These are phyloP conservation scores for Aurelia coerulea DNA, from an alignment of 30 jellyfish, hydroid and myxozoan species.

Conservation along the genomic window DNA sequence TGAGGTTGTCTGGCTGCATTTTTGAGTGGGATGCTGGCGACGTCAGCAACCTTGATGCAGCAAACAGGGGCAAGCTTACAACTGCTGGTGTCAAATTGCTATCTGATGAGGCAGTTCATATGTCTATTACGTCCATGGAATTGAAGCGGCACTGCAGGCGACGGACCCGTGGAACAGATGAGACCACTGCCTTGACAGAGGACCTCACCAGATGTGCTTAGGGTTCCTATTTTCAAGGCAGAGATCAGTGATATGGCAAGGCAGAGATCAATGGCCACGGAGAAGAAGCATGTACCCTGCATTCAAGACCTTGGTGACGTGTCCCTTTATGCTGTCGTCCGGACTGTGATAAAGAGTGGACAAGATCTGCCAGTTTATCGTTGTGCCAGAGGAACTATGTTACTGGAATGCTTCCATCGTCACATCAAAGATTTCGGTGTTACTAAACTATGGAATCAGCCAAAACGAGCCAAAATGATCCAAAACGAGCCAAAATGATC, in stretches of 20 bases:
- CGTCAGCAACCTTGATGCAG: conserved; percentile 19
- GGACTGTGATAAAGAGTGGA: conserved; percentile 31
- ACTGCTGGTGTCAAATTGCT: conserved; percentile 34
- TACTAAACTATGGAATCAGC: too few relatives aligned
- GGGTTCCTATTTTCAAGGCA: conserved; percentile 62
- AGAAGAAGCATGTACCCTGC: conserved; percentile 61
- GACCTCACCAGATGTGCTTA: conserved; percentile 60
- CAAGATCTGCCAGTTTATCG: conserved; percentile 51
- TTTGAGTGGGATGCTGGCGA: conserved; percentile 63
- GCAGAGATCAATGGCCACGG: too few relatives aligned
- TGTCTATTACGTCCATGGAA: conserved; percentile 27
- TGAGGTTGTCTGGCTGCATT: conserved; percentile 22
- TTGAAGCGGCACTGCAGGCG: conserved; percentile 52
- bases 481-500: too few relatives aligned
- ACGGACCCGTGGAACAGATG: conserved; percentile 30
- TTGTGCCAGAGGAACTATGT: conserved; percentile 67
- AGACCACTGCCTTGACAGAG: conserved; percentile 19
- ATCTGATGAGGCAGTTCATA: conserved; percentile 27
- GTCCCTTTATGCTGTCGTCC: conserved; percentile 40
- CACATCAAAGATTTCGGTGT: too few relatives aligned
- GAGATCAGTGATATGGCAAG: conserved; percentile 19
- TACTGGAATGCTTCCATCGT: conserved; percentile 17
- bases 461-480: too few relatives aligned
- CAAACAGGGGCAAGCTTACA: conserved; percentile 41
- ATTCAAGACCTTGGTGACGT: conserved; percentile 48